Conservation (phyloP, 1,140 invertebrate genomes). For the Telenomus remus region DNA sequence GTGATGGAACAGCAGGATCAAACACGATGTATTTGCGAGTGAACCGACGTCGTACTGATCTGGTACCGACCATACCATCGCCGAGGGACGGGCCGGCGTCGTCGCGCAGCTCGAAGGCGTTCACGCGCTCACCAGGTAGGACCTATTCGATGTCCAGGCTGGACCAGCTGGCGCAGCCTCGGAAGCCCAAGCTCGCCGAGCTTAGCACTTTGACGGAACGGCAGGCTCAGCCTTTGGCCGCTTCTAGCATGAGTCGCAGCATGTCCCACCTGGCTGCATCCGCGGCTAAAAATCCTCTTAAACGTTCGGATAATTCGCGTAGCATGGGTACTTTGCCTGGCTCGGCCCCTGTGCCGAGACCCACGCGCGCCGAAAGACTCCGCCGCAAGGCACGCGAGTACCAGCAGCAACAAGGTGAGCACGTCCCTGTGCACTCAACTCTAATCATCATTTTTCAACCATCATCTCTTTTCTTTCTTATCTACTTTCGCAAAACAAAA, state of each 20-base stretch:
- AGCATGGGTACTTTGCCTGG: slow-evolving; percentile 76
- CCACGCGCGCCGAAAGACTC: slow-evolving; percentile 77
- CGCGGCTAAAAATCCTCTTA: slow-evolving; percentile 65
- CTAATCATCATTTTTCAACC: slow-evolving; percentile 6
- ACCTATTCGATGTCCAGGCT: slow-evolving; percentile 93
- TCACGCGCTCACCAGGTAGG: slow-evolving; percentile 86
- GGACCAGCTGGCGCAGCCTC: slow-evolving; percentile 87
- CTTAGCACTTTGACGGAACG: slow-evolving; percentile 76
- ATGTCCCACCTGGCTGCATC: slow-evolving; percentile 80
- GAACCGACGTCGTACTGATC: slow-evolving; percentile 89
- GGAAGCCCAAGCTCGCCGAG: slow-evolving; percentile 76
- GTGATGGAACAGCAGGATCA: slow-evolving; percentile 75
- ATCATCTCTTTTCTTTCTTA: background rate
- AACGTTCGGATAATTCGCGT: slow-evolving; percentile 74
- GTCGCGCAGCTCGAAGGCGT: slow-evolving; percentile 76
- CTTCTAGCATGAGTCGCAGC: slow-evolving; percentile 80
- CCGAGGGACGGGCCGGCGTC: slow-evolving; percentile 78
- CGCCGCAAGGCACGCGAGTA: slow-evolving; percentile 75
- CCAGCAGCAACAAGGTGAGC: slow-evolving; percentile 73
- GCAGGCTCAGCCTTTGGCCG: slow-evolving; percentile 69
- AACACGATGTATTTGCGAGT: slow-evolving; percentile 80
- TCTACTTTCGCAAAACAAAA: background rate
- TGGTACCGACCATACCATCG: slow-evolving; percentile 91
- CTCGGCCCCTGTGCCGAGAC: slow-evolving; percentile 71
- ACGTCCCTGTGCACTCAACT: slow-evolving; percentile 67